Evolutionary conservation across 2,888 invertebrate species (phyloP).

Genomic region (Conus canariensis): DNA sequence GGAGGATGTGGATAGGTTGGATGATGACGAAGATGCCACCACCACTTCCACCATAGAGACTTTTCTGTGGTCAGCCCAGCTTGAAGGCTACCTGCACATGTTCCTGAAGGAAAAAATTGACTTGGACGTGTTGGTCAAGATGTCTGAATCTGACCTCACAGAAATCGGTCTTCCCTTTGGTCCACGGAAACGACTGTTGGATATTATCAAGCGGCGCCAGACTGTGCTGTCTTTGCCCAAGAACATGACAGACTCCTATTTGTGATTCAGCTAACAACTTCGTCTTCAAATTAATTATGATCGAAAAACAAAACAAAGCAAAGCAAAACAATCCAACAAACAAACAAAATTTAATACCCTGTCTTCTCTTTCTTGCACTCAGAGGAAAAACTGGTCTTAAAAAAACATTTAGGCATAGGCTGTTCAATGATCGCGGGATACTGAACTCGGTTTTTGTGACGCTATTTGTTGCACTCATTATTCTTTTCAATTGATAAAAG

Average conservation of each 20-base stretch:
- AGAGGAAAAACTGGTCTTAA: too few relatives aligned
- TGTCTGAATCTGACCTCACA: conserved; percentile 92
- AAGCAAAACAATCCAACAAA: too few relatives aligned
- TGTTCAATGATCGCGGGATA: neutral
- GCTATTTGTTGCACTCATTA: too few relatives aligned
- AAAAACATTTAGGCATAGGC: neutral
- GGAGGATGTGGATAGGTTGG: conserved; percentile 81
- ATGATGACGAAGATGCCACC: conserved; percentile 70
- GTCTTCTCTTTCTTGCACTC: neutral
- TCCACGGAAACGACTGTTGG: conserved; percentile 91
- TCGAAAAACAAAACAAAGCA: too few relatives aligned
- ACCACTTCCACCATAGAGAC: conserved; percentile 83
- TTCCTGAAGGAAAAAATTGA: conserved; percentile 90
- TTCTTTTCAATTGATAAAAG: too few relatives aligned
- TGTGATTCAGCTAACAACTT: conserved; percentile 70
- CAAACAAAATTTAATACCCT: too few relatives aligned
- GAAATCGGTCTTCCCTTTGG: conserved; percentile 91
- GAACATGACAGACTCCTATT: conserved; percentile 81
- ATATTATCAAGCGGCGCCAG: conserved; percentile 91
- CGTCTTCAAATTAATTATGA: neutral
- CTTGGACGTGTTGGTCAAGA: conserved; percentile 90
- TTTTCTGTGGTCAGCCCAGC: conserved; percentile 92
- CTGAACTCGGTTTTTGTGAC: too few relatives aligned
- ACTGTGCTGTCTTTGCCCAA: conserved; percentile 85
- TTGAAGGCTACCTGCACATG: conserved; percentile 87